phyloP scores from a whole-genome alignment of 2,113 vertebrate species.

The Gnathonemus echidnorhynchus region DNA sequence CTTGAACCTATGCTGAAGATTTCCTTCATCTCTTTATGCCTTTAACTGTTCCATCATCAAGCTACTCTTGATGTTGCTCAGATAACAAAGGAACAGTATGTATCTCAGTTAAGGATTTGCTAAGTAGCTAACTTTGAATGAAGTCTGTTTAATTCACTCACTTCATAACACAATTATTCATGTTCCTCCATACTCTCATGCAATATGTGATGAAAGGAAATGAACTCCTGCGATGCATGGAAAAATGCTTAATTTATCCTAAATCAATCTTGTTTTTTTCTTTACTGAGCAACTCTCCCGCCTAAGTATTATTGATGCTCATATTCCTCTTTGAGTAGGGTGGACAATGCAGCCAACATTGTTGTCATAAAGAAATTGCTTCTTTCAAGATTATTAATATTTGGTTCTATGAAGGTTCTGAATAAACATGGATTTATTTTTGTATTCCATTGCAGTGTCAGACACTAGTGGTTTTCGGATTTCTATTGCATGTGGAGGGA shows the following conservation, averaged over 20 bases:
- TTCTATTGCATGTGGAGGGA: neutral
- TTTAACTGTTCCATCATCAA: slow-evolving; percentile 44
- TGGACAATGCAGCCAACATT: slow-evolving; percentile 8
- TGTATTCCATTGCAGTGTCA: neutral
- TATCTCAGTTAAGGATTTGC: slow-evolving; percentile 29
- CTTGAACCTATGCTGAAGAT: slow-evolving; percentile 39
- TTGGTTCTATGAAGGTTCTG: slow-evolving; percentile 10
- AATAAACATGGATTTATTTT: slow-evolving; percentile 1
- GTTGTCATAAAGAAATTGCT: slow-evolving; percentile 9
- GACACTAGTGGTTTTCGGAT: neutral
- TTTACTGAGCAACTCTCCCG: slow-evolving; percentile 10
- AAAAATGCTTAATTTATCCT: slow-evolving; percentile 15
- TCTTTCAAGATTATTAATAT: slow-evolving; percentile 12
- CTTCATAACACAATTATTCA: slow-evolving; percentile 28
- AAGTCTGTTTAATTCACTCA: slow-evolving; percentile 12
- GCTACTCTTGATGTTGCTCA: slow-evolving; percentile 44
- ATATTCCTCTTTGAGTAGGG: neutral
- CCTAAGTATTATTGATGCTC: slow-evolving; percentile 21
- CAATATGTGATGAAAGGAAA: slow-evolving; percentile 17
- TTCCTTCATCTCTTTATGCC: slow-evolving; percentile 21
- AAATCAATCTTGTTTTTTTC: slow-evolving; percentile 22
- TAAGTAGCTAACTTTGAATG: slow-evolving; percentile 20
- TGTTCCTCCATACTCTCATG: neutral
- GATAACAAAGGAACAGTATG: slow-evolving; percentile 39
- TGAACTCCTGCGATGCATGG: neutral